Evolutionary conservation across 2,888 invertebrate species (phyloP), one percentile per base, ranked within the genome.

Genomic region (Hemicrepidius hirtus): DNA sequence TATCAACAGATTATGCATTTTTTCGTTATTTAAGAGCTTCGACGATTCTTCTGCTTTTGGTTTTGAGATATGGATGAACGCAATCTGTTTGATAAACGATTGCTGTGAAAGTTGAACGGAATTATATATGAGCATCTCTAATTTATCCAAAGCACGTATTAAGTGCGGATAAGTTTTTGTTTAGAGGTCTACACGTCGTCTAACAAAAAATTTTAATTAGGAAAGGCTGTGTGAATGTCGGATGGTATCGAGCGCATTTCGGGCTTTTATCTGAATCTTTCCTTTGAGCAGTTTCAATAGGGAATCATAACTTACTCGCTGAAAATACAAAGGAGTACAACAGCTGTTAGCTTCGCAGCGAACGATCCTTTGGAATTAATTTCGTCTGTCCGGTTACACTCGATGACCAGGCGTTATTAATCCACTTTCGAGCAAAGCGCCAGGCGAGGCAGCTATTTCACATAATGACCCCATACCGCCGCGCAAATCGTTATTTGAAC

Each of bases 341-440:
- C 82, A 81, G 80, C 80, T 82, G 82, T 80, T 77, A 75, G 75
- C 75, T 77, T 77, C 80, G 76, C 79, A 79, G 76, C 70, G 75
- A 78, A 77, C 81, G 78, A 83, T 84, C 80, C 81, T 81, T 81
- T 79, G 82, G 82, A 82, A 83, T 84, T 83, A 83, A 84, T 83
- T 82, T 81, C 76, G 80, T 82, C 82, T 81, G 81, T 80, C 80
- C 80, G 75, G 78, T 77, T 76, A 77, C 79, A 79, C 79, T 77
- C 77, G 80, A 81, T 81, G 82, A 79, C 77, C 80, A 78, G 77
- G 77, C 81, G 80, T 80, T 81, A 81, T 80, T 80, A 81, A 81
- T 81, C 79, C 80, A 80, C 79, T 79, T 81, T 78, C 76, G 77
- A 75, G 73, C 69, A 74, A 72, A 74, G 72, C 77, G 72, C 75